These are phyloP conservation scores for Sebastes vulpes DNA, from an alignment of 2,797 vertebrate genomes.

Conservation along the genomic window DNA sequence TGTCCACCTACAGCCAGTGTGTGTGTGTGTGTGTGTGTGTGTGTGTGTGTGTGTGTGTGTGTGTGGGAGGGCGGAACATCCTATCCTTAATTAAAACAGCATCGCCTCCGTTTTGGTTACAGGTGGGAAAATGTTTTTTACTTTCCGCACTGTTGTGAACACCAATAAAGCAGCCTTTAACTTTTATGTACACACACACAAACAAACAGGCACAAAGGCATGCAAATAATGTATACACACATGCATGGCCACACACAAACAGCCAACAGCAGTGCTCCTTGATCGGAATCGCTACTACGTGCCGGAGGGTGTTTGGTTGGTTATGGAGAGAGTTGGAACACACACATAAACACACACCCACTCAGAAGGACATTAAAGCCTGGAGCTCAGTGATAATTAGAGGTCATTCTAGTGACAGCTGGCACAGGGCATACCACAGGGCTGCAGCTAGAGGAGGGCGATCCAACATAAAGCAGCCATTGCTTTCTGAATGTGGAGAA, in stretches of 20 bases:
- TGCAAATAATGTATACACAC: constrained; percentile 24
- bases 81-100: constrained; percentile 55
- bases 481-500: constrained; percentile 35
- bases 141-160: constrained; percentile 56
- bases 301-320: constrained; percentile 66
- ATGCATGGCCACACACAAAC: constrained; percentile 12
- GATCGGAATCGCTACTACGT: constrained; percentile 52
- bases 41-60: constrained; percentile 61
- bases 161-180: constrained; percentile 49
- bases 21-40: constrained; percentile 59
- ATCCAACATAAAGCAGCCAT: constrained; percentile 25
- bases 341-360: constrained; percentile 61
- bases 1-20: constrained; percentile 23
- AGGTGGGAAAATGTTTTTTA: constrained; percentile 60
- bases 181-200: constrained; percentile 49
- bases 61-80: constrained; percentile 36
- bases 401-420: constrained; percentile 73
- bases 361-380: constrained; percentile 69
- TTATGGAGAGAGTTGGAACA: constrained; percentile 59
- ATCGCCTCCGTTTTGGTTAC: constrained; percentile 39
- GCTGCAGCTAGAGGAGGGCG: constrained; percentile 15
- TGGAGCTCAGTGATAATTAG: constrained; percentile 68
- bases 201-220: constrained; percentile 13
- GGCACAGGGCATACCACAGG: constrained; percentile 40
- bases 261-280: constrained; percentile 41